Evolutionary conservation across 2,888 invertebrate genomes (phyloP).

Genomic region (Drosophila monieri): DNA sequence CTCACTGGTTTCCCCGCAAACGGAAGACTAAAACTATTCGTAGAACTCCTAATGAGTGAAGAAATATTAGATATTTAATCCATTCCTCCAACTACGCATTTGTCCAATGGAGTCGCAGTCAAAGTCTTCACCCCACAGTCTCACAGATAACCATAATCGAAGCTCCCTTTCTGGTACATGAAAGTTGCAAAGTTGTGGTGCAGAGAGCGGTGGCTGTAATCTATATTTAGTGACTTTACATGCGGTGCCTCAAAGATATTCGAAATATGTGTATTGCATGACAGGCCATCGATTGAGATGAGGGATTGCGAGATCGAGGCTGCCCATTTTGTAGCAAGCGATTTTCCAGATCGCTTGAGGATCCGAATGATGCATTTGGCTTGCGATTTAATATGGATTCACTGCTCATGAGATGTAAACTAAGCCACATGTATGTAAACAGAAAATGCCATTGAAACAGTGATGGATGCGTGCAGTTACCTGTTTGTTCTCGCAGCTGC

Average conservation of each 20-base stretch:
- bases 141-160: background rate
- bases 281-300: slow-evolving; percentile 19
- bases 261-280: slow-evolving; percentile 58
- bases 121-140: background rate
- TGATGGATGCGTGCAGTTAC: slow-evolving; percentile 34
- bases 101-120: slow-evolving; percentile 24
- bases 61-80: too few relatives aligned
- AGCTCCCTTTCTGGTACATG: slow-evolving; percentile 53
- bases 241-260: slow-evolving; percentile 76
- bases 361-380: slow-evolving; percentile 51
- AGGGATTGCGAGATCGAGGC: slow-evolving; percentile 30
- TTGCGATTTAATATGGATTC: slow-evolving; percentile 48
- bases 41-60: background rate
- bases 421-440: slow-evolving; percentile 6
- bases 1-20: background rate
- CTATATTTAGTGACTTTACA: slow-evolving; percentile 80
- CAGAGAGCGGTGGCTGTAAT: slow-evolving; percentile 80
- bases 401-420: slow-evolving; percentile 44
- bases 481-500: slow-evolving; percentile 60
- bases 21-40: background rate
- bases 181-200: slow-evolving; percentile 68
- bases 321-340: slow-evolving; percentile 64
- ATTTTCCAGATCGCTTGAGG: slow-evolving; percentile 69
- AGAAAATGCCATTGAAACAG: slow-evolving; percentile 24
- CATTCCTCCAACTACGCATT: too few relatives aligned